Conservation (phyloP, 2,113 vertebrate species). For the Cynoglossus semilaevis region DNA sequence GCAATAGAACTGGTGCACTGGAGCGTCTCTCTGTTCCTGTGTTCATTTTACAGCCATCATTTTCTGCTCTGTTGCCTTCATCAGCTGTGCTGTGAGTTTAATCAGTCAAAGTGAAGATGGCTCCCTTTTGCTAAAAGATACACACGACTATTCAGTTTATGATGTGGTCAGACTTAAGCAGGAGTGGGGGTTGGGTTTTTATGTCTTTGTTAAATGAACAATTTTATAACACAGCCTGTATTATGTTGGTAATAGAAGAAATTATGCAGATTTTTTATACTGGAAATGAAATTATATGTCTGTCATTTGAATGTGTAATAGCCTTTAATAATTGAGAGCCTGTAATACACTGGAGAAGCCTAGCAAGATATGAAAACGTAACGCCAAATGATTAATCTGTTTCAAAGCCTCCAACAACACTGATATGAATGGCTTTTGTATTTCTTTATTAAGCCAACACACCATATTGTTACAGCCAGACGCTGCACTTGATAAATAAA, state of each 20-base stretch:
- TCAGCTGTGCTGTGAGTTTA: constrained; percentile 15
- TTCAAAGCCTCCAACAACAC: constrained; percentile 10
- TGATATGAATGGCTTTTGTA: not conserved
- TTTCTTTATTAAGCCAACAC: not conserved
- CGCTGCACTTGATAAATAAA: not conserved
- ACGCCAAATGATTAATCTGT: constrained; percentile 21
- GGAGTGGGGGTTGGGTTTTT: constrained; percentile 7
- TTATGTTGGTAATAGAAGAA: constrained; percentile 37
- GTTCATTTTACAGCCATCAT: constrained; percentile 24
- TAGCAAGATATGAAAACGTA: constrained; percentile 29
- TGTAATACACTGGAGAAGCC: constrained; percentile 29
- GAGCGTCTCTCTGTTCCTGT: constrained; percentile 7
- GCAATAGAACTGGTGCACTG: constrained; percentile 1
- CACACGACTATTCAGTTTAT: constrained; percentile 18
- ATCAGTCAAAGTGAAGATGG: constrained; percentile 48
- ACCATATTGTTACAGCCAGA: not conserved
- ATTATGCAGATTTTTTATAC: constrained; percentile 27
- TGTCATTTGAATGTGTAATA: constrained; percentile 38
- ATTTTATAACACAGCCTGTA: constrained; percentile 17
- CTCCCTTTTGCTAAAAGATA: constrained; percentile 33
- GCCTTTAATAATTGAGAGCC: constrained; percentile 40
- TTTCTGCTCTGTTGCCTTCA: constrained; percentile 37
- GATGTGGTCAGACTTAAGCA: constrained; percentile 13
- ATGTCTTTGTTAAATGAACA: constrained; percentile 31
- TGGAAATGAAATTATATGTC: constrained; percentile 37